These are phyloP conservation scores for Zoanthus sansibaricus DNA, from an alignment of 92 coral and sea anemone species.

Conservation along the genomic window DNA sequence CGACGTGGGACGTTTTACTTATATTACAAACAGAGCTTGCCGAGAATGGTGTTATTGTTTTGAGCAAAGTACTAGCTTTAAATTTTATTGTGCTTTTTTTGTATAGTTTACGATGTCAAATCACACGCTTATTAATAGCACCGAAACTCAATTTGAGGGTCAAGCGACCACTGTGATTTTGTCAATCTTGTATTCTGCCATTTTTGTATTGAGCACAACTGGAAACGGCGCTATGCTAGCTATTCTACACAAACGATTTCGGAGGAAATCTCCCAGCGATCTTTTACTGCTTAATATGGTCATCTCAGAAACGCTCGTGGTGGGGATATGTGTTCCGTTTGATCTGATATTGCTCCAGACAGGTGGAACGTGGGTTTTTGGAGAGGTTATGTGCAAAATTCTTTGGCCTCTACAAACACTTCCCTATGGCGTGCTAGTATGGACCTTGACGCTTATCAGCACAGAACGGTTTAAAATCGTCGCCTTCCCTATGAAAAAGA, in stretches of 20 bases:
- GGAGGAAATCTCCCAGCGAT: constrained; percentile 66
- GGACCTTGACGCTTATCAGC: constrained; percentile 74
- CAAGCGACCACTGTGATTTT: not conserved
- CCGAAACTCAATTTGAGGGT: not conserved
- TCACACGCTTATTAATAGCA: not conserved
- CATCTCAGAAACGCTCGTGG: constrained; percentile 72
- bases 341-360: constrained; percentile 60
- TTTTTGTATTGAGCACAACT: constrained; percentile 67
- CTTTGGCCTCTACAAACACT: constrained; percentile 83
- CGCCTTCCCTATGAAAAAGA: constrained; percentile 54
- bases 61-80: not conserved
- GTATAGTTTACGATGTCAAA: not conserved
- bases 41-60: not conserved
- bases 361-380: constrained; percentile 72
- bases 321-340: constrained; percentile 74
- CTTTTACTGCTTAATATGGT: constrained; percentile 76
- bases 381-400: constrained; percentile 71
- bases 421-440: constrained; percentile 74
- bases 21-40: not conserved
- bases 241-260: constrained; percentile 61
- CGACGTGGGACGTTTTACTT: not conserved
- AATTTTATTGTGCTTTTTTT: not conserved
- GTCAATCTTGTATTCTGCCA: constrained; percentile 43
- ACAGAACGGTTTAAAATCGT: constrained; percentile 73
- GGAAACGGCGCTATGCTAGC: constrained; percentile 81